Base-by-base conservation (phyloP, 92 coral and sea anemone genomes). In the Epizoanthus illoricatus region DNA sequence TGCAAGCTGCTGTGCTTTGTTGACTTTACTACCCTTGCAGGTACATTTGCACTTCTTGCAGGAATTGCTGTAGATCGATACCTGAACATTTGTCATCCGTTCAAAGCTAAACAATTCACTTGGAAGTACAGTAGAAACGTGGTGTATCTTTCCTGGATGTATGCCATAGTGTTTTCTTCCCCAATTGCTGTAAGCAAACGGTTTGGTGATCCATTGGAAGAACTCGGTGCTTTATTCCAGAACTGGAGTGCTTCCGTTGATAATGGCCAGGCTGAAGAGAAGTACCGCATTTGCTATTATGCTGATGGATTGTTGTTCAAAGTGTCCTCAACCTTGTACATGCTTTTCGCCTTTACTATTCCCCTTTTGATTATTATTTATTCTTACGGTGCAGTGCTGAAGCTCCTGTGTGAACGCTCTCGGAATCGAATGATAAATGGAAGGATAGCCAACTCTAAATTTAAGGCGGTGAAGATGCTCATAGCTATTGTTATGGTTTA, bases 401-500 rank as follows among this genome's bases (percentile, higher is more conserved):
- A 55, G 28, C 47, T 68, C 24, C 80, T 89, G 62, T 86, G 89
- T 86, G 66, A 43, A 60, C 89, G 89, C 33, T 69, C 83, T 17
- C 76, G 80, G 45, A 86, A 79, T 11, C 81, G 74, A 16, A 81
- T 76, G 69, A 87, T 86, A 11, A 81, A 83, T 78, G 75, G 84
- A 21, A 65, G 57, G 56, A 43, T 86, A 40, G 90, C 87, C 17
- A 66, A 42, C 16, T 89, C 92, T 1, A 89, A 86, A 52, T n/a
- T 86, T 64, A 87, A 88, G 23, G 87, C 89, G 0, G 79, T 83
- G 4, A 87, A 87, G n/a, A 89, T 89, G 92, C 74, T 89, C 80
- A 59, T 84, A 10, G 20, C 73, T 7, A 56, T 86, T 1, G 90
- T 89, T 3, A 1, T 79, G 45, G 87, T 86, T 3, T 89, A 86